These are phyloP conservation scores for Ancistrus triradiatus DNA, from an alignment of 2,113 vertebrate genomes.

Conservation along the genomic window DNA sequence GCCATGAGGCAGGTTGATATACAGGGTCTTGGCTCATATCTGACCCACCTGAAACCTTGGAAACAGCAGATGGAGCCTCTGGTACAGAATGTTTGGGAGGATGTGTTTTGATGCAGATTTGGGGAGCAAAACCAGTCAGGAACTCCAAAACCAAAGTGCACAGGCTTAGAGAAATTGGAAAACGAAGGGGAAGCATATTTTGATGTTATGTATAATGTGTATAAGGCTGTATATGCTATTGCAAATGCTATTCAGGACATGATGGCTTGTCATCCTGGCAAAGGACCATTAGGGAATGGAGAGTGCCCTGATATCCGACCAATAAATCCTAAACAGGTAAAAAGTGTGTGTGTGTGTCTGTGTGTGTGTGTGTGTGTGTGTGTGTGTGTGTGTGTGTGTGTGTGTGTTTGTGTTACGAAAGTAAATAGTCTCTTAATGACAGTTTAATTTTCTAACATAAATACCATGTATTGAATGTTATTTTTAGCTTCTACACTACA, in stretches of 20 bases:
- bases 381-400: too few species aligned
- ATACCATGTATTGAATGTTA: not conserved
- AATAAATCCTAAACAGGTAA: constrained; percentile 50
- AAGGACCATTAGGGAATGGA: constrained; percentile 37
- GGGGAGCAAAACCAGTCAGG: constrained; percentile 4
- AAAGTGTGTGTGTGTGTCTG: too few species aligned
- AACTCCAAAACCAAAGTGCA: constrained; percentile 36
- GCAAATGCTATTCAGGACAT: constrained; percentile 57
- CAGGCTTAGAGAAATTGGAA: constrained; percentile 51
- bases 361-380: too few species aligned
- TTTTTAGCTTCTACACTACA: constrained; percentile 51
- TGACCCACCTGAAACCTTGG: constrained; percentile 42
- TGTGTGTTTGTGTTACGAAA: too few species aligned
- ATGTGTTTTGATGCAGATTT: constrained; percentile 53
- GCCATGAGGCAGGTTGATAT: constrained; percentile 51
- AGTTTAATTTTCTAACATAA: too few species aligned
- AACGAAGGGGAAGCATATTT: constrained; percentile 40
- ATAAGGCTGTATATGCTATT: constrained; percentile 57
- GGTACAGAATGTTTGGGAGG: constrained; percentile 55
- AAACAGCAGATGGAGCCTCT: constrained; percentile 44
- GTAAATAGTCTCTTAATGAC: too few species aligned
- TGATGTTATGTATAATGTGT: constrained; percentile 58
- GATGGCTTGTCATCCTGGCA: constrained; percentile 40
- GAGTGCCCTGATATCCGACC: constrained; percentile 41
- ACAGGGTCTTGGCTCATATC: constrained; percentile 48